These are phyloP conservation scores for Lacerta bilineata DNA, from an alignment of 2,797 vertebrate genomes.

Conservation along the genomic window DNA sequence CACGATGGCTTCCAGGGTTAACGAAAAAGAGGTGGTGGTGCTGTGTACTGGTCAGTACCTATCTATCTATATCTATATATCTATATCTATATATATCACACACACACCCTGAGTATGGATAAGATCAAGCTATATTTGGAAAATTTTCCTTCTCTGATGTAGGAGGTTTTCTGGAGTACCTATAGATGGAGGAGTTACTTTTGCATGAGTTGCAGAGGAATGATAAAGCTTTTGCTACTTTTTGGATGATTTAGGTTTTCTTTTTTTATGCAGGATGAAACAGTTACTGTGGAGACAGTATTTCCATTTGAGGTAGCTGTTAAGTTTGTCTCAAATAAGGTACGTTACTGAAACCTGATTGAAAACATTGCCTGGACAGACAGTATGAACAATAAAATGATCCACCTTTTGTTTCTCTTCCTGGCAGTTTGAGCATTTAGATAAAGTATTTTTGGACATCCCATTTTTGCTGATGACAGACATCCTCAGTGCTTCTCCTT, in stretches of 20 bases:
- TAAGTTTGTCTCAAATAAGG: constrained; percentile 92
- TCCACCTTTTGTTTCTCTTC: constrained; percentile 48
- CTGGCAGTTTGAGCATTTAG: constrained; percentile 84
- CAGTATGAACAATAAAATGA: constrained; percentile 28
- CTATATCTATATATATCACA: too few species aligned
- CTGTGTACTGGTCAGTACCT: too few species aligned
- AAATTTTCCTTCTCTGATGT: neutral
- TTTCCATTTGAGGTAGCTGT: constrained; percentile 91
- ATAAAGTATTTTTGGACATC: constrained; percentile 86
- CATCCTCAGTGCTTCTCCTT: constrained; percentile 86
- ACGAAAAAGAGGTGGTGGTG: too few species aligned
- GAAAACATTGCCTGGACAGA: neutral
- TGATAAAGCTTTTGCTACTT: constrained; percentile 9
- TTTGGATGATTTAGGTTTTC: neutral
- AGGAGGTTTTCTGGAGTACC: neutral
- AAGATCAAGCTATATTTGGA: neutral
- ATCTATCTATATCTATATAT: too few species aligned
- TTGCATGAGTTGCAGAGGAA: neutral
- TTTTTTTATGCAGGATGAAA: constrained; percentile 88
- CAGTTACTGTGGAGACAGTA: constrained; percentile 89
- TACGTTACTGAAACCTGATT: constrained; percentile 69
- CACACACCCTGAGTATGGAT: neutral
- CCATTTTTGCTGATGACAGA: constrained; percentile 89
- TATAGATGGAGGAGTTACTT: neutral
- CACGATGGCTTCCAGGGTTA: too few species aligned